Percentiles rank a stretch among this genome's conserved stretches.
Conservation (phyloP, 2,888 invertebrate genomes). For the Orthonevra nobilis region DNA sequence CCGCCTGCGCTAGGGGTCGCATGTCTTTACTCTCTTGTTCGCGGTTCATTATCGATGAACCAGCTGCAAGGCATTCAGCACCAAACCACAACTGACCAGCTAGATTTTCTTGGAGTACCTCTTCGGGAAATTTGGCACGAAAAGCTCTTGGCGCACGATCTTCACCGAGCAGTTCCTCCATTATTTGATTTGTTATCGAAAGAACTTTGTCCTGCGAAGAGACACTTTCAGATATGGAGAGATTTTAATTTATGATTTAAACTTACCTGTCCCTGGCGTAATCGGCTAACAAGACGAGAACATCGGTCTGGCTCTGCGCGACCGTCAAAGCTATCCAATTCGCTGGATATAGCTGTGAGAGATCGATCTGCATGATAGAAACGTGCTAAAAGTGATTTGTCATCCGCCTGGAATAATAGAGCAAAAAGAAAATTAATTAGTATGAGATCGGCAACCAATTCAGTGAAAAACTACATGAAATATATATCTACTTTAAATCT, state of each 20-base stretch:
- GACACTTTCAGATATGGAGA: neutral
- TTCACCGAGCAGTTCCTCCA: conserved; percentile 94
- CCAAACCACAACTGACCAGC: conserved; percentile 99
- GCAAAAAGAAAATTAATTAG: conserved; percentile 1
- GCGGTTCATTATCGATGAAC: conserved; percentile 98
- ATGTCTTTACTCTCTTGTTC: conserved; percentile 97
- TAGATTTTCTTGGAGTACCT: conserved; percentile 98
- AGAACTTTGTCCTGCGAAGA: conserved; percentile 88
- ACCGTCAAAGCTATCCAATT: conserved; percentile 99
- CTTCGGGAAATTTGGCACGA: conserved; percentile 98
- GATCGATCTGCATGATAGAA: conserved; percentile 99
- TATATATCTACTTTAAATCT: too few species aligned
- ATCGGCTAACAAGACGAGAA: conserved; percentile 95
- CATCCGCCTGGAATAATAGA: conserved; percentile 88
- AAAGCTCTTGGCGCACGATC: conserved; percentile 96
- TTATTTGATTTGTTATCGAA: conserved; percentile 95
- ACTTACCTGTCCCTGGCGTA: conserved; percentile 92
- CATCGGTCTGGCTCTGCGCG: conserved; percentile 98
- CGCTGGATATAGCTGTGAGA: conserved; percentile 95
- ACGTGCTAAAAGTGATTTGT: conserved; percentile 95
- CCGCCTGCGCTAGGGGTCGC: conserved; percentile 96
- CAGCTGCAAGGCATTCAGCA: conserved; percentile 99
- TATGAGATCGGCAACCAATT: too few species aligned
- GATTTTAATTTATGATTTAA: neutral
- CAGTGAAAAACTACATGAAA: too few species aligned